Percentiles rank a stretch among this genome's conserved stretches.
Evolutionary conservation across 2,113 vertebrate genomes (phyloP).

Genomic region (Suncus etruscus): DNA sequence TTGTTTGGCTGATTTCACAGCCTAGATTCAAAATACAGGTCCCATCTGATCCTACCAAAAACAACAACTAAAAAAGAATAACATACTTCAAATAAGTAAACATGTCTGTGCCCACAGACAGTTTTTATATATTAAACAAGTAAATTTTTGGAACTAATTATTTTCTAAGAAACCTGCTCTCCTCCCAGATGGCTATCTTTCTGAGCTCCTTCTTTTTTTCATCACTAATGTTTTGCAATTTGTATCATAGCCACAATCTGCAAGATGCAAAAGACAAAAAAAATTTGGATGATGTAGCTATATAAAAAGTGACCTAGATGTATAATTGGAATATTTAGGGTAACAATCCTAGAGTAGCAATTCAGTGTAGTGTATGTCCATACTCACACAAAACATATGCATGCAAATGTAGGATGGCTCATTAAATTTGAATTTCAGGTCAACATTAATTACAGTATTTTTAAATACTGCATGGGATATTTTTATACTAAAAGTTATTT

Average conservation of each 20-base stretch:
- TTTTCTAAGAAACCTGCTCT: not conserved
- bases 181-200: not conserved
- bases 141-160: not conserved
- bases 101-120: not conserved
- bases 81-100: too few relatives aligned
- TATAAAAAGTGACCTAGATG: not conserved
- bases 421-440: slow-evolving; percentile 50
- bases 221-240: not conserved
- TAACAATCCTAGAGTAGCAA: too few relatives aligned
- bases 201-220: not conserved
- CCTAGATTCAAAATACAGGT: not conserved
- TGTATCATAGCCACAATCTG: not conserved
- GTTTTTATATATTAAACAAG: not conserved
- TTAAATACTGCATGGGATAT: not conserved
- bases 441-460: not conserved
- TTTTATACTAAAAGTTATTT: not conserved
- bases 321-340: not conserved
- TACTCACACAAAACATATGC: not conserved
- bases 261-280: not conserved
- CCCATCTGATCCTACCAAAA: not conserved
- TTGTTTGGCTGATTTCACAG: not conserved
- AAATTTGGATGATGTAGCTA: not conserved
- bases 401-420: not conserved
- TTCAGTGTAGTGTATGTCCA: too few relatives aligned
- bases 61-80: not conserved